Evolutionary conservation across 2,888 invertebrate genomes (phyloP).

Genomic region (Lycocerus yunnanus): DNA sequence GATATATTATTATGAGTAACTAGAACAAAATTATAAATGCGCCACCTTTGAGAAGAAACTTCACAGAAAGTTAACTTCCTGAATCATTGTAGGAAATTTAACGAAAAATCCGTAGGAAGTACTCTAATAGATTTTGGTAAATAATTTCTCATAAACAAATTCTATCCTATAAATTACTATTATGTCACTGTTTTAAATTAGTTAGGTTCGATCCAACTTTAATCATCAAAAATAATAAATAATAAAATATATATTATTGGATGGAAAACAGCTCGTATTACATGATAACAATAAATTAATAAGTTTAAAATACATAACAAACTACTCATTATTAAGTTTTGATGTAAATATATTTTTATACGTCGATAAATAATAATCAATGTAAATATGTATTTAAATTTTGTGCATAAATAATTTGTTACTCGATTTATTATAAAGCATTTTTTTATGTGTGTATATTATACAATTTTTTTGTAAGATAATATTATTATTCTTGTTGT

Average conservation of each 20-base stretch:
- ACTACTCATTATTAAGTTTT: background rate
- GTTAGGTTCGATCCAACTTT: background rate
- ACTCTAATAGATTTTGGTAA: background rate
- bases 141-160: background rate
- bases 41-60: background rate
- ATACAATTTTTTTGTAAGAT: background rate
- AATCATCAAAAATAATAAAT: background rate
- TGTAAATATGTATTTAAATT: background rate
- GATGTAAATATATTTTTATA: background rate
- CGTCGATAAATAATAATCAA: background rate
- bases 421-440: background rate
- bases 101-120: background rate
- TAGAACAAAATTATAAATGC: too few relatives aligned
- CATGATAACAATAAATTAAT: background rate
- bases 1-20: too few relatives aligned
- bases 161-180: too few relatives aligned
- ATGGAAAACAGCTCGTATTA: background rate
- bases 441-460: too few relatives aligned
- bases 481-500: too few relatives aligned
- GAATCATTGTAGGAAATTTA: background rate
- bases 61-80: background rate
- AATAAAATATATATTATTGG: background rate
- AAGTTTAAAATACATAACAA: background rate
- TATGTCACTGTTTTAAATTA: too few relatives aligned
- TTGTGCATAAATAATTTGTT: background rate